phyloP scores from a whole-genome alignment of 1,140 invertebrate species.

The Subanguina moxae region DNA sequence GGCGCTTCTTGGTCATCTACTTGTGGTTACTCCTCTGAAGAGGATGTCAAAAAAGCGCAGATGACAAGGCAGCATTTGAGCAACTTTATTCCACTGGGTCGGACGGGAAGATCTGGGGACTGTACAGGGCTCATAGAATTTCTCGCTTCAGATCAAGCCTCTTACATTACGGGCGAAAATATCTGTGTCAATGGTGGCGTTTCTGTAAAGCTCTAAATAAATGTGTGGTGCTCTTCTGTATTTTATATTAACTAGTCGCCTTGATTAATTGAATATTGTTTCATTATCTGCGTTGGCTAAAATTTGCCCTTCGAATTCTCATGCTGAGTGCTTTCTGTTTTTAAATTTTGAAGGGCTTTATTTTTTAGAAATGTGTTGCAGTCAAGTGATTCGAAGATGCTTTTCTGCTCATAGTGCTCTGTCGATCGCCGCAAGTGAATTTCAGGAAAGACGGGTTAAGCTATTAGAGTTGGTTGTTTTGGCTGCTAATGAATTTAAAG shows the following conservation, averaged over 20 bases:
- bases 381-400: neutral
- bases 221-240: too few relatives aligned
- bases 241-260: too few relatives aligned
- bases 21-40: neutral
- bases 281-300: too few relatives aligned
- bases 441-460: conserved; percentile 12
- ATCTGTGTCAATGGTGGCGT: conserved; percentile 77
- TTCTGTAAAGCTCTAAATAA: conserved; percentile 63
- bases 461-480: neutral
- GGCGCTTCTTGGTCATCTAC: neutral
- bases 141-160: conserved; percentile 80
- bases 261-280: too few relatives aligned
- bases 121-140: conserved; percentile 79
- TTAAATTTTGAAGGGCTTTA: too few relatives aligned
- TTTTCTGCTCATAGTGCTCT: conserved; percentile 2
- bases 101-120: conserved; percentile 69
- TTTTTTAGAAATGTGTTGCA: neutral
- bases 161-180: conserved; percentile 87
- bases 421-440: conserved; percentile 23
- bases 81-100: conserved; percentile 38
- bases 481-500: neutral
- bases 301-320: too few relatives aligned
- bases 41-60: conserved; percentile 49
- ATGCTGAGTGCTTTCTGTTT: too few relatives aligned
- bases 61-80: conserved; percentile 5